Base-by-base conservation (phyloP, 2,888 invertebrate species). In the Nasonovia ribisnigri region DNA sequence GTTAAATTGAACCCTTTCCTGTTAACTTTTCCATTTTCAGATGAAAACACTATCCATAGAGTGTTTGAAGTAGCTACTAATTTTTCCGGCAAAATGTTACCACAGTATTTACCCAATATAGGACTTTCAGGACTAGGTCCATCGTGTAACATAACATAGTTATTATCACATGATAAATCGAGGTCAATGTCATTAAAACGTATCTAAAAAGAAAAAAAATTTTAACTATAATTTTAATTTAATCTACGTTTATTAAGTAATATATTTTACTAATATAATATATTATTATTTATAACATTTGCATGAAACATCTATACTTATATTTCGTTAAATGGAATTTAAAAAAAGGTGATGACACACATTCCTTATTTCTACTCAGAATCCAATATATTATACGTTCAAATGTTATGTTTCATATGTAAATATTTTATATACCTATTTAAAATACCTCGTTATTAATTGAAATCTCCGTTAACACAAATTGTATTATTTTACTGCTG, bases 101-200 rank as follows among this genome's bases (percentile, higher is more conserved):
- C 98, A 96, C 99, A 99, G 95, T 97, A 98, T 95, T 97, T 97
- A 1, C 97, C 97, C n/a, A 98, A 95, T 20, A 97, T 95, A 0
- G 97, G 97, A 6, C 97, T 96, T 54, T 97, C 96, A 6, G 96
- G 95, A 90, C 96, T 96, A 0, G 96, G 96, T 0, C 98, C 97
- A 95, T 97, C 97, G 5, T 94, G 26, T 29, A 94, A 3, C 16
- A 46, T 54, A 0, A 94, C 29, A 57, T 92, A 89, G 16, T 92
- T 94, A 16, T 36, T 67, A 29, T 89, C 84, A 48, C 94, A 94
- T 0, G 91, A 46, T 16, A 92, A 46, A 20, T 91, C 94, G 1
- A 94, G 88, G n/a, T 94, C 94, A 20, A 93, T 57, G 42, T 93
- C 93, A 24, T 57, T 60, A 48, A 93, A 93, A 36, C 29, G 90